A percentile compares a stretch with the other conserved stretches of the same genome.
Evolutionary conservation across 2,888 invertebrate genomes (phyloP).

Genomic region (Leptopilina myrica): DNA sequence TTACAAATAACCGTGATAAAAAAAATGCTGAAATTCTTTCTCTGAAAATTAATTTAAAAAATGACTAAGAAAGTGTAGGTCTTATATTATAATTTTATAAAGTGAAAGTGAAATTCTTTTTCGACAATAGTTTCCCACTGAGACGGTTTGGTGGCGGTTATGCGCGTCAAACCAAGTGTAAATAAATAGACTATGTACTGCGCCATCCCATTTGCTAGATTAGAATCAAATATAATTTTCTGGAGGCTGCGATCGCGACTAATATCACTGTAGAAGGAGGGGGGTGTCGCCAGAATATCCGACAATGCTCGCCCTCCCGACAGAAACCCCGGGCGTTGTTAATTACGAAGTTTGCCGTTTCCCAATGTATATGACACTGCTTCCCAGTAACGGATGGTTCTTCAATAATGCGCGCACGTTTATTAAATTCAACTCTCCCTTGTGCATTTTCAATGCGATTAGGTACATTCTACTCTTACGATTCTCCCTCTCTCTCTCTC

Average conservation of each 20-base stretch:
- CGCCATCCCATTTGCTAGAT: conserved; percentile 72
- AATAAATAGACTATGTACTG: conserved; percentile 69
- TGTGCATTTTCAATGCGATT: conserved; percentile 29
- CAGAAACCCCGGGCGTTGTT: conserved; percentile 43
- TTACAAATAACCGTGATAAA: too few relatives aligned
- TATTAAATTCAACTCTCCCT: conserved; percentile 27
- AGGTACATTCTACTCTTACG: conserved; percentile 12
- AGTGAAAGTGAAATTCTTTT: too few relatives aligned
- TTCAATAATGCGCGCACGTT: conserved; percentile 20
- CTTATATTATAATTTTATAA: too few relatives aligned
- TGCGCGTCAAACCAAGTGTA: conserved; percentile 66
- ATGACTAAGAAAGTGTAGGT: too few relatives aligned
- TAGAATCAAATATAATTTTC: conserved; percentile 74
- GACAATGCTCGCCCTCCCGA: conserved; percentile 57
- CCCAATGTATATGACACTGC: not conserved
- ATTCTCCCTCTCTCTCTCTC: not conserved
- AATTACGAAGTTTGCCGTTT: conserved; percentile 34
- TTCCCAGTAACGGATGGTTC: conserved; percentile 20
- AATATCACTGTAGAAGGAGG: conserved; percentile 40
- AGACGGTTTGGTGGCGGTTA: not conserved
- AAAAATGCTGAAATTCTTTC: too few relatives aligned
- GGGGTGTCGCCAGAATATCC: conserved; percentile 57
- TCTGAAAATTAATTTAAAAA: too few relatives aligned
- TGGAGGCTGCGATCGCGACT: conserved; percentile 59
- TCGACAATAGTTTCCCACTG: conserved; percentile 61